Conservation (phyloP, 2,113 vertebrate genomes). For the Symphodus melops region DNA sequence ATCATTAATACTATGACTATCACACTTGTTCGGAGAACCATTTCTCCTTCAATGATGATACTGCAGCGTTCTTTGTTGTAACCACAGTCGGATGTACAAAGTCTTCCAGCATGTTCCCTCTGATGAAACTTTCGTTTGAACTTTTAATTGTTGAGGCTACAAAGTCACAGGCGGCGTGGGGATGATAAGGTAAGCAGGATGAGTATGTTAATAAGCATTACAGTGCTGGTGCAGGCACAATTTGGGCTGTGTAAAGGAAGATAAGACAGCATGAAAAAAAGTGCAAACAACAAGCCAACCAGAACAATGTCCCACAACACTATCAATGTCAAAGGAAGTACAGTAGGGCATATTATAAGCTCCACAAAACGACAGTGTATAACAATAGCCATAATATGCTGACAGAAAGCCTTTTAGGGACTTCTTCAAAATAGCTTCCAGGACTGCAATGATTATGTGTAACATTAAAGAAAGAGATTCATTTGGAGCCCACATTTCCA, state of each 20-base stretch:
- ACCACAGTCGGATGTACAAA: slow-evolving; percentile 33
- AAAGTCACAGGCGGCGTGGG: slow-evolving; percentile 51
- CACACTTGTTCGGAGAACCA: slow-evolving; percentile 28
- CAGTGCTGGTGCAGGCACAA: slow-evolving; percentile 26
- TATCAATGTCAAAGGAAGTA: slow-evolving; percentile 49
- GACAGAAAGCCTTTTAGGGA: background rate
- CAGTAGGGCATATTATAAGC: slow-evolving; percentile 3
- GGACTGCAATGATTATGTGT: background rate
- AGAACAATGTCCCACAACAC: slow-evolving; percentile 43
- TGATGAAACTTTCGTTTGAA: slow-evolving; percentile 44
- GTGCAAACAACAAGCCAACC: slow-evolving; percentile 31
- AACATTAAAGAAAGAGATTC: background rate
- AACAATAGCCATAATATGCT: background rate
- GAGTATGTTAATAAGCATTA: slow-evolving; percentile 57
- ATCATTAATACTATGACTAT: slow-evolving; percentile 21
- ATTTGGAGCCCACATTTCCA: background rate
- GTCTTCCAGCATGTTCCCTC: slow-evolving; percentile 33
- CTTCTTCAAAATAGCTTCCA: background rate
- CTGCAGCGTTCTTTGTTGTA: slow-evolving; percentile 41
- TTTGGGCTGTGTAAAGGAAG: slow-evolving; percentile 61
- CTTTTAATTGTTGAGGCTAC: slow-evolving; percentile 55
- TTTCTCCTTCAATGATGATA: slow-evolving; percentile 53
- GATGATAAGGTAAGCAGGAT: slow-evolving; percentile 48
- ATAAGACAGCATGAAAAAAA: slow-evolving; percentile 54
- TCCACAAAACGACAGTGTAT: slow-evolving; percentile 5